These are phyloP conservation scores for Lydus trimaculatus DNA, from an alignment of 2,888 invertebrate species.

Conservation along the genomic window DNA sequence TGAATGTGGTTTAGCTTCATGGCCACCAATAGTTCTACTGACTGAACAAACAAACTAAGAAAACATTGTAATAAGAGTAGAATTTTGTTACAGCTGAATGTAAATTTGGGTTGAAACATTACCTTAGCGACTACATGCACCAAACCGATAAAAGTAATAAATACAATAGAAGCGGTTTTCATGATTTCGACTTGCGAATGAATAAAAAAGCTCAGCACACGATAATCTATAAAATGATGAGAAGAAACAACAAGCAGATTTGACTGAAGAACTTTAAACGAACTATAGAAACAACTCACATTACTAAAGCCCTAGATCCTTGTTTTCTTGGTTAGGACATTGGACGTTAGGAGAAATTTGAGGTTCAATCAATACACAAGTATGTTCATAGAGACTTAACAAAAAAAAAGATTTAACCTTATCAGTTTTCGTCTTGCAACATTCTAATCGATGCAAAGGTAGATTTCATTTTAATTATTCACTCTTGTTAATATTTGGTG, in stretches of 20 bases:
- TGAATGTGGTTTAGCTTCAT: constrained; percentile 33
- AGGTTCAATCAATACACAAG: no score
- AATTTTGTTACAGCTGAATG: not conserved
- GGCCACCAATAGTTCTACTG: constrained; percentile 29
- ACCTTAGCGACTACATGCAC: not conserved
- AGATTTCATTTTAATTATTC: no score
- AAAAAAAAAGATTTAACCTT: no score
- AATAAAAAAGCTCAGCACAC: not conserved
- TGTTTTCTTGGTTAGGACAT: not conserved
- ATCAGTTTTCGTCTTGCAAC: no score
- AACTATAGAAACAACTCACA: not conserved
- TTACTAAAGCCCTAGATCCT: not conserved
- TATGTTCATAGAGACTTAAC: no score
- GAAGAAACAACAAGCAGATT: no score
- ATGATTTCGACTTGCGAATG: not conserved
- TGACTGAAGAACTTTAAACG: not conserved
- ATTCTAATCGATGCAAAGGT: no score
- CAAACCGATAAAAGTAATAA: not conserved
- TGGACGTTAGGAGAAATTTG: no score
- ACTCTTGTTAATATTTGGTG: no score
- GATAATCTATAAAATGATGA: not conserved
- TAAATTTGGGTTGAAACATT: not conserved
- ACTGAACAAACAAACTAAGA: not conserved
- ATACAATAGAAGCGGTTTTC: not conserved
- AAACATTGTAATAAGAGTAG: not conserved